These are phyloP conservation scores for Drosophila mimetica DNA, from an alignment of 2,888 invertebrate genomes.

Conservation along the genomic window DNA sequence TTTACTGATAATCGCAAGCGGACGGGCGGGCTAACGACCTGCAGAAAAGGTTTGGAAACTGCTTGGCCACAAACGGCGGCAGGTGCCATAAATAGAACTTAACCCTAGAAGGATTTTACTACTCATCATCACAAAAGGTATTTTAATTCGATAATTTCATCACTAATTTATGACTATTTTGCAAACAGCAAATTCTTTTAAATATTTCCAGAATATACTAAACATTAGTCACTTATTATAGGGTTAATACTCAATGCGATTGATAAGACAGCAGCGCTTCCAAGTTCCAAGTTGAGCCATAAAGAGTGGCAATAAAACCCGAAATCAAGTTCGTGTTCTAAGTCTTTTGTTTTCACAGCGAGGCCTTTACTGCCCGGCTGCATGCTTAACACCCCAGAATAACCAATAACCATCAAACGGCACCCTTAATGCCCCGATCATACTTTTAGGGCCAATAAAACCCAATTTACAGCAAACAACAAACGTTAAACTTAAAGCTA, in stretches of 20 bases:
- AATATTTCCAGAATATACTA: no score
- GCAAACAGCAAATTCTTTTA: no score
- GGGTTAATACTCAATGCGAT: slow-evolving; percentile 26
- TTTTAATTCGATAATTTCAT: not conserved
- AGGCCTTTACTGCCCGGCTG: slow-evolving; percentile 35
- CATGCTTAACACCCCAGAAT: slow-evolving; percentile 58
- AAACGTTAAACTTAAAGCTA: slow-evolving; percentile 44
- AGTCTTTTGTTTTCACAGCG: slow-evolving; percentile 70
- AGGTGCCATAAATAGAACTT: slow-evolving; percentile 30
- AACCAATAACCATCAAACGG: slow-evolving; percentile 45
- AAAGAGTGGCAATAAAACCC: slow-evolving; percentile 27
- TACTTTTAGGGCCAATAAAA: slow-evolving; percentile 55
- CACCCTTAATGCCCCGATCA: slow-evolving; percentile 43
- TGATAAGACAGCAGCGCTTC: slow-evolving; percentile 23
- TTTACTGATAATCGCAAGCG: slow-evolving; percentile 54
- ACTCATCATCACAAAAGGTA: not conserved
- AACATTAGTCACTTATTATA: no score
- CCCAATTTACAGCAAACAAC: slow-evolving; percentile 50
- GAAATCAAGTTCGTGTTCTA: slow-evolving; percentile 69
- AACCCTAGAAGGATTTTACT: not conserved
- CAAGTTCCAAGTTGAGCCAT: slow-evolving; percentile 37
- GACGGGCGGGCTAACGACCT: slow-evolving; percentile 65
- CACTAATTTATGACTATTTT: no score
- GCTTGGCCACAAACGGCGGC: slow-evolving; percentile 33
- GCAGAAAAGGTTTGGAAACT: slow-evolving; percentile 42